Evolutionary conservation across 2,888 invertebrate species (phyloP).

Genomic region (Nemurella pictetii): DNA sequence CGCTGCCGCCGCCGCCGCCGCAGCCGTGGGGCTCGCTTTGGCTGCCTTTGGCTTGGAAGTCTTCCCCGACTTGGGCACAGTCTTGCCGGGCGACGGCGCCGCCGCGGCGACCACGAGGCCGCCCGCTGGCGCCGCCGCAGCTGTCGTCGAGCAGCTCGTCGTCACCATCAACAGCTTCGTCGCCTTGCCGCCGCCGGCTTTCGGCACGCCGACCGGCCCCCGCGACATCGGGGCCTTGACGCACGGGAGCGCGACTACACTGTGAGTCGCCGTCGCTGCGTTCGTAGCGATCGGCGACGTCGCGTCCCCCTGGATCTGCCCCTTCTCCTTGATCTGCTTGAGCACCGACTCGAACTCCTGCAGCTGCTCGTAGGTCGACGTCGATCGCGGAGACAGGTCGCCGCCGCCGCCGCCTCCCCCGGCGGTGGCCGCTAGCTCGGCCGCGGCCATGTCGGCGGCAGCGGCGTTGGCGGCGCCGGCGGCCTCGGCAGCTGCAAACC

Average conservation of each 20-base stretch:
- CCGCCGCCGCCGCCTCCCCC: neutral
- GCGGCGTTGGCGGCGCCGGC: too few relatives aligned
- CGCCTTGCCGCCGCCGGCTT: neutral
- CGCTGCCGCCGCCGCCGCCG: conserved; percentile 44
- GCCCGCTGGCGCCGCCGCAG: conserved; percentile 60
- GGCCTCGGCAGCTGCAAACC: neutral
- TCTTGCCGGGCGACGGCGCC: conserved; percentile 48
- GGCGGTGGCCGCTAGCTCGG: neutral
- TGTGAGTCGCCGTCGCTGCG: conserved; percentile 38
- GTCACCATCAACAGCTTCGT: conserved; percentile 69
- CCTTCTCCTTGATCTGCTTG: conserved; percentile 68
- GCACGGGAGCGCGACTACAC: conserved; percentile 46
- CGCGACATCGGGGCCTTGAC: conserved; percentile 39
- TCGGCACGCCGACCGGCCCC: conserved; percentile 17
- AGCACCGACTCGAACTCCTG: conserved; percentile 80
- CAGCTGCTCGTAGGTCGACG: conserved; percentile 75
- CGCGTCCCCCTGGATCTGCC: conserved; percentile 37
- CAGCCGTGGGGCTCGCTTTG: conserved; percentile 54
- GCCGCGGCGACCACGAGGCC: conserved; percentile 62
- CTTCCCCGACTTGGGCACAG: conserved; percentile 48
- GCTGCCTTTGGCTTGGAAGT: conserved; percentile 60
- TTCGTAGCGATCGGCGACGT: conserved; percentile 31
- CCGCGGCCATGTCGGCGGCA: too few relatives aligned
- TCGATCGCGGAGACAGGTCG: conserved; percentile 45
- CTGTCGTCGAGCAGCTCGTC: conserved; percentile 59